Conservation (phyloP, 2,797 vertebrate species). For the Fratercula arctica region DNA sequence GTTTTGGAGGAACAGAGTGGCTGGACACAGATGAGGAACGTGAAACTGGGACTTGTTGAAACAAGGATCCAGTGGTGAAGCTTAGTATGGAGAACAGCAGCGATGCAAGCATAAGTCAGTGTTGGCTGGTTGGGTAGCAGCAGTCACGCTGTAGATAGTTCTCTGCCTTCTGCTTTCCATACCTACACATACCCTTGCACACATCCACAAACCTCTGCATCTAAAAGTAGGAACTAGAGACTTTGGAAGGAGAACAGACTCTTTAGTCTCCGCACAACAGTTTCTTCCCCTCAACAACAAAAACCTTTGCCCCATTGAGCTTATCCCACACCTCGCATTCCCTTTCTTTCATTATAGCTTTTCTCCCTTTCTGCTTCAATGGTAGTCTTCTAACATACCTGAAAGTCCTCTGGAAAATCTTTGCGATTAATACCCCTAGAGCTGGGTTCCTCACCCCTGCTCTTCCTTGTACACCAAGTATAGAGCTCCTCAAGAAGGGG, state of each 20-base stretch:
- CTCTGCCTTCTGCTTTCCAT: background rate
- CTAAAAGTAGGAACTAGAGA: background rate
- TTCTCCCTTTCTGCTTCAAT: background rate
- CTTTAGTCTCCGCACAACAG: background rate
- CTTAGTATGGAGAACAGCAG: background rate
- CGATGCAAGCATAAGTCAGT: background rate
- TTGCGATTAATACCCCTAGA: background rate
- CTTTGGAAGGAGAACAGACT: background rate
- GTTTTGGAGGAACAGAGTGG: background rate
- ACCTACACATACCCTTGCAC: background rate
- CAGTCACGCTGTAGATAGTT: background rate
- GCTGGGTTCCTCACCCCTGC: background rate
- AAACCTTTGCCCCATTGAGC: background rate
- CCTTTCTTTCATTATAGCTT: background rate
- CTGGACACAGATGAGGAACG: rapidly evolving
- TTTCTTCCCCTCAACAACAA: background rate
- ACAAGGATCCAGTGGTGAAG: background rate
- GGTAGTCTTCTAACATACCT: background rate
- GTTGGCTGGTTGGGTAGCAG: background rate
- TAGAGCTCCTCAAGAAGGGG: background rate
- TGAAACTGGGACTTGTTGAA: background rate
- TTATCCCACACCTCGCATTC: background rate
- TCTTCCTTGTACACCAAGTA: background rate
- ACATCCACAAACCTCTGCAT: background rate
- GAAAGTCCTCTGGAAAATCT: background rate